phyloP scores from a whole-genome alignment of 2,113 vertebrate genomes.

The Desmodus rotundus region DNA sequence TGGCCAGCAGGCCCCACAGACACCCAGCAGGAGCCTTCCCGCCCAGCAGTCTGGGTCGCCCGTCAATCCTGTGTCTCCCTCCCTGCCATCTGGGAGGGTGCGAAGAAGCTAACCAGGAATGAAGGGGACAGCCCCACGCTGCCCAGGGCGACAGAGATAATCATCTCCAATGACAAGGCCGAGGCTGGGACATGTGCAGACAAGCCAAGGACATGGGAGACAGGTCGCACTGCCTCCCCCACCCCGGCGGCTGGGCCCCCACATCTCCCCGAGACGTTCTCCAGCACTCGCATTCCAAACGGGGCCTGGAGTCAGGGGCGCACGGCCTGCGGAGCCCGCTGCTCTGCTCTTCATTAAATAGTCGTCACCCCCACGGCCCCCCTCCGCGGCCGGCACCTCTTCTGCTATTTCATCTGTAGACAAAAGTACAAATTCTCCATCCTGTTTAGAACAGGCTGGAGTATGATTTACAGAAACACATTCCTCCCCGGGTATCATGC shows the following conservation, averaged over 20 bases:
- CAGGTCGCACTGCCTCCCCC: background rate
- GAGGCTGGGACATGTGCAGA: background rate
- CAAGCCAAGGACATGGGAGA: background rate
- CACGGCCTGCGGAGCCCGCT: background rate
- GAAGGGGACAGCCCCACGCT: background rate
- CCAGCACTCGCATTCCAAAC: background rate
- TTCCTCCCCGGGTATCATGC: slow-evolving; percentile 44
- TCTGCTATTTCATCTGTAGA: slow-evolving; percentile 47
- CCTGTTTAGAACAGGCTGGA: slow-evolving; percentile 49
- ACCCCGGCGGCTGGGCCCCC: background rate
- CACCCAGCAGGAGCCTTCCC: background rate
- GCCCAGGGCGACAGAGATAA: background rate
- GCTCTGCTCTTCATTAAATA: slow-evolving; percentile 45
- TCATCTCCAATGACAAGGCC: background rate
- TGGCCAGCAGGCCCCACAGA: background rate
- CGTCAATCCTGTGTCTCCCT: background rate
- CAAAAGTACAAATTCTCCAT: slow-evolving; percentile 37
- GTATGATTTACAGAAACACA: slow-evolving; percentile 52
- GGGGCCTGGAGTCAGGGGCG: background rate
- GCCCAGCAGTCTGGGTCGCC: background rate
- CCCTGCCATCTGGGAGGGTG: background rate
- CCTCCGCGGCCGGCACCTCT: background rate
- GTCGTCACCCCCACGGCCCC: background rate
- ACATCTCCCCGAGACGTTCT: background rate
- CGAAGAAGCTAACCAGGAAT: background rate